Evolutionary conservation across 2,888 invertebrate genomes (phyloP).

Genomic region (Camptogramma bilineatum): DNA sequence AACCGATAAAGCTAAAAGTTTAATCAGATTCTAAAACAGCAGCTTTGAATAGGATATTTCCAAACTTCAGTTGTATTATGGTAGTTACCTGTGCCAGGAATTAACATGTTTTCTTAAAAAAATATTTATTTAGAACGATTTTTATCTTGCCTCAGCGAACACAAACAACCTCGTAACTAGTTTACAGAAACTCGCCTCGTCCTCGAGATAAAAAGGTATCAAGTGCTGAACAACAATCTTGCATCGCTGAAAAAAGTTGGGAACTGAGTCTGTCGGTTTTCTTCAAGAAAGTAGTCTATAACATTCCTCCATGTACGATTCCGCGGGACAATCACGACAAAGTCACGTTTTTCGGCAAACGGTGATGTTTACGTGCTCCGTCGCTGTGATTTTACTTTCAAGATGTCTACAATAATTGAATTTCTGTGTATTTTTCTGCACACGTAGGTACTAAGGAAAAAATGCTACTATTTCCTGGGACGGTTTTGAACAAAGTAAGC

Average conservation of each 20-base stretch:
- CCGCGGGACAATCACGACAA: slow-evolving; percentile 8
- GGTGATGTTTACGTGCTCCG: slow-evolving; percentile 21
- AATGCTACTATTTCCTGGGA: neutral
- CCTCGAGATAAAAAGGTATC: neutral
- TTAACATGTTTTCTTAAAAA: neutral
- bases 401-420: slow-evolving; percentile 21
- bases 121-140: neutral
- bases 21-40: too few relatives aligned
- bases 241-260: neutral
- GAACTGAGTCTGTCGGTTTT: neutral
- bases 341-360: slow-evolving; percentile 30
- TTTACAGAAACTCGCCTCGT: neutral
- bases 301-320: neutral
- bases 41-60: too few relatives aligned
- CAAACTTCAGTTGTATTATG: neutral
- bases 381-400: slow-evolving; percentile 12
- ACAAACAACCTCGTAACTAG: neutral
- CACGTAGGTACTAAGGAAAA: neutral
- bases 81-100: neutral
- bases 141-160: neutral
- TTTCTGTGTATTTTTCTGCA: slow-evolving; percentile 21
- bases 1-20: too few relatives aligned
- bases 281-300: neutral
- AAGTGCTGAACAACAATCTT: neutral
- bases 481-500: neutral